Percentiles rank a stretch among this genome's conserved stretches.
These are phyloP conservation scores for Diadema setosum DNA, from an alignment of 35 echinoderm and acorn worm species.

Conservation along the genomic window DNA sequence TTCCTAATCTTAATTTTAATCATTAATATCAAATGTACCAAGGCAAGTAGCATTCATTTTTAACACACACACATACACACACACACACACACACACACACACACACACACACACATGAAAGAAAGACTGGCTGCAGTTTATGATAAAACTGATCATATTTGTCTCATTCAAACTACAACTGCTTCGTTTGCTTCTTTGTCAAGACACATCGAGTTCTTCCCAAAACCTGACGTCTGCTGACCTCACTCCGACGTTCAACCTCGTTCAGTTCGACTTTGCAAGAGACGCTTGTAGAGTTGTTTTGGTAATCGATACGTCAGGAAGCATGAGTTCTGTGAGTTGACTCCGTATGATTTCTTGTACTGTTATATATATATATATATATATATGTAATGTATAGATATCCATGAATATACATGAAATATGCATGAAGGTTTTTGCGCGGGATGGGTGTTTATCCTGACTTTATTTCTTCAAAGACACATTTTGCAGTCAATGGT, in stretches of 20 bases:
- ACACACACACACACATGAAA: too few species aligned
- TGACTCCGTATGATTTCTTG: background rate
- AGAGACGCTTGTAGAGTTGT: constrained; percentile 43
- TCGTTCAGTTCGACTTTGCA: constrained; percentile 3
- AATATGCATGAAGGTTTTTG: background rate
- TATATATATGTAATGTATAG: background rate
- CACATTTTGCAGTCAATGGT: too few species aligned
- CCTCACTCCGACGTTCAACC: background rate
- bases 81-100: background rate
- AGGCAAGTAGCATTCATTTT: too few species aligned
- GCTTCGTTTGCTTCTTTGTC: background rate
- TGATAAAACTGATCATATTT: too few species aligned
- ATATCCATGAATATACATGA: background rate
- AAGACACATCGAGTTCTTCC: background rate
- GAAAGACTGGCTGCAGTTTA: too few species aligned
- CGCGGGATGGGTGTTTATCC: too few species aligned
- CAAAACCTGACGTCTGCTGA: background rate
- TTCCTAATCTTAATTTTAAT: background rate
- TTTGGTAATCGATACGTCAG: constrained; percentile 60
- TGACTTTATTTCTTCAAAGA: too few species aligned
- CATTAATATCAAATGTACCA: too few species aligned
- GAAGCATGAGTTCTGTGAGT: constrained; percentile 30
- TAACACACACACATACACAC: too few species aligned
- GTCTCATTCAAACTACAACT: background rate
- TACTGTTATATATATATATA: background rate